These are phyloP conservation scores for Montipora capricornis DNA, from an alignment of 64 coral and sea anemone genomes.

Conservation along the genomic window DNA sequence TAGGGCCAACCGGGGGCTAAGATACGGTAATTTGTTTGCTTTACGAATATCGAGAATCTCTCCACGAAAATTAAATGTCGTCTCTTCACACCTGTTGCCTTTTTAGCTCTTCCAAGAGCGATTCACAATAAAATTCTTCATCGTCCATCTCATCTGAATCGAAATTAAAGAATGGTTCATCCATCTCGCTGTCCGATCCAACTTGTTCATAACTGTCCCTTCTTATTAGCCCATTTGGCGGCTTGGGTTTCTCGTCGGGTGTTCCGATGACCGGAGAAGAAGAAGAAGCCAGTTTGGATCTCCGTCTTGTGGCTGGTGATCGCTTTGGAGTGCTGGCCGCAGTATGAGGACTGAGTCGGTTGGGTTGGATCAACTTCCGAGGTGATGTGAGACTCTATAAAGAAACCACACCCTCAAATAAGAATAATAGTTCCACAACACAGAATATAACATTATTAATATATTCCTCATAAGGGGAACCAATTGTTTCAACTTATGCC, in stretches of 20 bases:
- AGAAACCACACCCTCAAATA: not conserved
- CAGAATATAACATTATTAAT: not conserved
- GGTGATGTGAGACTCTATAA: slow-evolving; percentile 80
- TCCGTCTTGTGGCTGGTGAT: slow-evolving; percentile 21
- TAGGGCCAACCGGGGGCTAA: not conserved
- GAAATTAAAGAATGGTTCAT: slow-evolving; percentile 95
- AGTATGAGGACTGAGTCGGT: slow-evolving; percentile 56
- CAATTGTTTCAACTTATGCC: no score
- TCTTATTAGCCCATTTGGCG: slow-evolving; percentile 76
- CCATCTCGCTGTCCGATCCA: slow-evolving; percentile 89
- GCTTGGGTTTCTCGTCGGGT: slow-evolving; percentile 85
- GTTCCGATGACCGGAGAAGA: slow-evolving; percentile 62
- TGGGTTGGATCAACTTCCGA: slow-evolving; percentile 56
- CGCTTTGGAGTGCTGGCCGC: slow-evolving; percentile 65
- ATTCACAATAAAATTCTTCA: slow-evolving; percentile 90
- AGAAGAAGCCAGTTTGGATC: slow-evolving; percentile 42
- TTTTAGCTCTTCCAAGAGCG: slow-evolving; percentile 92
- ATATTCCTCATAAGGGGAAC: no score
- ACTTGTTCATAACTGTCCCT: slow-evolving; percentile 86
- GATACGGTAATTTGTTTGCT: not conserved
- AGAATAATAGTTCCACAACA: not conserved
- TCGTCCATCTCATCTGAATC: slow-evolving; percentile 82
- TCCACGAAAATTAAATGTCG: not conserved
- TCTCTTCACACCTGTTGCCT: slow-evolving; percentile 80
- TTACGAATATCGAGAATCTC: not conserved